Evolutionary conservation across 23 tunicate genomes (phyloP), one percentile per base, ranked within the genome.

Genomic region (Clavelina lepadiformis): DNA sequence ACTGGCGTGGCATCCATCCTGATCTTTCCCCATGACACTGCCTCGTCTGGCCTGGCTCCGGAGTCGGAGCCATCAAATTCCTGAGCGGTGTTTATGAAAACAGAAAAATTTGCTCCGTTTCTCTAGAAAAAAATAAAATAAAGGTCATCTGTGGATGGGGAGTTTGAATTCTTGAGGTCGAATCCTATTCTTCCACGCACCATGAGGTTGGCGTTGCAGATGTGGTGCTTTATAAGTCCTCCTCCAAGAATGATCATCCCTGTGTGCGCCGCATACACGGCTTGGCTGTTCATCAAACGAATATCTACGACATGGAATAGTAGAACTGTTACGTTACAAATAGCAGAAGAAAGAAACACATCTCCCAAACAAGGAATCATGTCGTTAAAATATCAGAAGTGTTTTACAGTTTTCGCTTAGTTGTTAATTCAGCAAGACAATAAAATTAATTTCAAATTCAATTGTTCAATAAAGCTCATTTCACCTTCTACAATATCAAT

Each of bases 171-270:
- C 49, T 41, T 11, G 15, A 41, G 49, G 11, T 11, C 13, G 13
- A 41, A 15, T 8, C 49, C 11, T 15, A 41, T 8, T 11, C 49
- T 18, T 18, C 4, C 2, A 18, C 85, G 52, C 31, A 84, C 93
- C 98, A 91, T 91, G 26, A 91, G 59, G 51, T 91, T 91, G 3
- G 98, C 98, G 46, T 91, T 91, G 70, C 98, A 91, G 11, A 91
- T 91, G 46, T 91, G 98, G 67, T 91, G 98, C 51, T 91, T 91
- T 7, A 91, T 65, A 31, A 91, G 30, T 4, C 98, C 98, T 5
- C 98, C 98, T 23, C 98, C 98, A 38, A 91, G 47, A 27, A 91
- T 82, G 5, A 91, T 83, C 92, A 91, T 91, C 52, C 98, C 98
- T n/a, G 92, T 69, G 38, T 91, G 54, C 0, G 92, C 92, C 1